Evolutionary conservation across 2,113 vertebrate genomes (phyloP).

Genomic region (Leptobrachium leishanense): DNA sequence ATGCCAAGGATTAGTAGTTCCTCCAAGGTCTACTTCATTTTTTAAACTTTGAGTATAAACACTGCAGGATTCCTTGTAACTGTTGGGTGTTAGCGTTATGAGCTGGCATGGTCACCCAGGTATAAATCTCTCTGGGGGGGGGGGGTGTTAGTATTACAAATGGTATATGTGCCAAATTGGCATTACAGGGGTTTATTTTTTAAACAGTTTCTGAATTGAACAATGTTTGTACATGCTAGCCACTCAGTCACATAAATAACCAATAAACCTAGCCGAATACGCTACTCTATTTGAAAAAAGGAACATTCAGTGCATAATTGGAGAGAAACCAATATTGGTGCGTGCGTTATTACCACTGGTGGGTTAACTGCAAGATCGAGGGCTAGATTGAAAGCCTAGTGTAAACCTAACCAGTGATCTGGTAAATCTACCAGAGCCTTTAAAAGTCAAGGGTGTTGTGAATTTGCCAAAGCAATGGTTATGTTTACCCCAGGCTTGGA

Average conservation of each 20-base stretch:
- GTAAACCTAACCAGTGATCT: too few relatives aligned
- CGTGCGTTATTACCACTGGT: too few relatives aligned
- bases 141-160: slow-evolving; percentile 30
- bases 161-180: not conserved
- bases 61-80: slow-evolving; percentile 52
- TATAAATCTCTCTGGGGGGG: slow-evolving; percentile 44
- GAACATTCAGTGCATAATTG: too few relatives aligned
- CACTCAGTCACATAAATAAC: not conserved
- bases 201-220: not conserved
- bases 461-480: too few relatives aligned
- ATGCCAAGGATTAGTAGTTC: slow-evolving; percentile 51
- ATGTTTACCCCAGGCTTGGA: too few relatives aligned
- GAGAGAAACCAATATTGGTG: too few relatives aligned
- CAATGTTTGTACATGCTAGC: not conserved
- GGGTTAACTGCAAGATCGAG: too few relatives aligned
- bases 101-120: slow-evolving; percentile 33
- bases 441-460: too few relatives aligned
- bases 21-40: slow-evolving; percentile 58
- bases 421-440: too few relatives aligned
- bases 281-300: too few relatives aligned
- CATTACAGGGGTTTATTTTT: not conserved
- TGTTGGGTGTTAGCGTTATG: slow-evolving; percentile 59
- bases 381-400: too few relatives aligned
- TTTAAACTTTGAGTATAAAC: slow-evolving; percentile 50
- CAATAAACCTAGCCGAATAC: not conserved